A percentile compares a stretch with the other conserved stretches of the same genome.
phyloP scores from a whole-genome alignment of 2,113 vertebrate genomes.

The Ceuthmochares aereus region DNA sequence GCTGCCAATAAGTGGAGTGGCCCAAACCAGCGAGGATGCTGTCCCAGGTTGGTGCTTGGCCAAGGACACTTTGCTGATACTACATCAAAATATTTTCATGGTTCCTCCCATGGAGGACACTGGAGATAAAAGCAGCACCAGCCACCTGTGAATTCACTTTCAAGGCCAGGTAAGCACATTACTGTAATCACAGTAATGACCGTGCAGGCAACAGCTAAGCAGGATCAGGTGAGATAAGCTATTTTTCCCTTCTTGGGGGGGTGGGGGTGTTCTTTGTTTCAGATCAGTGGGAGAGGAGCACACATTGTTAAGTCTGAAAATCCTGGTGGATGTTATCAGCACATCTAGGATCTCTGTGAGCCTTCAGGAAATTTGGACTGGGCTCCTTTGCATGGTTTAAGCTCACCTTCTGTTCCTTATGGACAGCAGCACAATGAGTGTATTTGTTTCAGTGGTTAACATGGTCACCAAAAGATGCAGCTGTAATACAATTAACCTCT shows the following conservation, averaged over 20 bases:
- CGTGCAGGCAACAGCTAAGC: neutral
- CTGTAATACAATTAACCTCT: neutral
- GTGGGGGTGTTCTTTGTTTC: neutral
- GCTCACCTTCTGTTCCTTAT: neutral
- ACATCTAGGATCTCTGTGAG: neutral
- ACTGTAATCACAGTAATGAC: neutral
- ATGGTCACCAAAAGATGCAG: neutral
- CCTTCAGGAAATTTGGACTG: neutral
- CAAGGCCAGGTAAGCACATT: neutral
- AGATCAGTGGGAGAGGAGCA: neutral
- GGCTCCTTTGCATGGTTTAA: neutral
- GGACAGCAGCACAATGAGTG: neutral
- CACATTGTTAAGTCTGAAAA: neutral
- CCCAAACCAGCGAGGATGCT: neutral
- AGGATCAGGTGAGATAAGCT: neutral
- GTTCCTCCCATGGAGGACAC: neutral
- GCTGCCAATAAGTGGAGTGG: fast-evolving
- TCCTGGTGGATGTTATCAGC: neutral
- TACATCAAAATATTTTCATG: neutral
- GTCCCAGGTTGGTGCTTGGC: neutral
- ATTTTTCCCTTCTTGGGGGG: neutral
- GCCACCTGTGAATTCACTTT: neutral
- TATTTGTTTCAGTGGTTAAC: neutral
- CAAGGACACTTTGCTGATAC: neutral
- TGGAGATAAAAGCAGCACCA: neutral